These are phyloP conservation scores for Portevinia maculata DNA, from an alignment of 2,888 invertebrate genomes.

Conservation along the genomic window DNA sequence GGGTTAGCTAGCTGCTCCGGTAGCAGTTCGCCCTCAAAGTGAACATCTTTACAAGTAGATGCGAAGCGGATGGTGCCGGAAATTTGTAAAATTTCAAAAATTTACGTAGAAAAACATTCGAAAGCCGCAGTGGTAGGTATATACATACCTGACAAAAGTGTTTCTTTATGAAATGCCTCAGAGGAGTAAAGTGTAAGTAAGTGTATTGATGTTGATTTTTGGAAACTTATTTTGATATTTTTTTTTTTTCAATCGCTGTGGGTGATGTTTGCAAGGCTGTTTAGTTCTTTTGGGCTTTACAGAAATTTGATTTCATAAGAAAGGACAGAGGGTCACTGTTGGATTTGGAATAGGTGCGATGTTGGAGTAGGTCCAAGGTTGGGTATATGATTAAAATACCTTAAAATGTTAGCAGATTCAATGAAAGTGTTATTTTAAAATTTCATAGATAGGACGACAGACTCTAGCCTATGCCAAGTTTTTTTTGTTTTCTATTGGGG, in stretches of 20 bases:
- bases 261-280: slow-evolving; percentile 28
- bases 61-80: slow-evolving; percentile 24
- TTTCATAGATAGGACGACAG: too few relatives aligned
- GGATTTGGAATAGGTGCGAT: too few relatives aligned
- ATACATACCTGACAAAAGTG: slow-evolving; percentile 11
- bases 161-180: slow-evolving; percentile 1
- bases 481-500: too few relatives aligned
- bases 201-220: slow-evolving; percentile 42
- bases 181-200: slow-evolving; percentile 1
- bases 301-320: too few relatives aligned
- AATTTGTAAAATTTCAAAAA: slow-evolving; percentile 8
- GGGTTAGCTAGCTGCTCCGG: slow-evolving; percentile 12
- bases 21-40: slow-evolving; percentile 13
- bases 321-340: too few relatives aligned
- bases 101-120: not conserved
- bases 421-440: too few relatives aligned
- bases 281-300: slow-evolving; percentile 10
- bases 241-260: slow-evolving; percentile 27
- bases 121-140: too few relatives aligned
- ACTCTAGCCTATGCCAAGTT: too few relatives aligned
- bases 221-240: slow-evolving; percentile 31
- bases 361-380: too few relatives aligned
- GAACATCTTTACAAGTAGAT: slow-evolving; percentile 17
- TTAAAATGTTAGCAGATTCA: too few relatives aligned
- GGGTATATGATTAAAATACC: too few relatives aligned